Evolutionary conservation across 2,113 vertebrate species (phyloP).

Genomic region (Melanocharis versteri): DNA sequence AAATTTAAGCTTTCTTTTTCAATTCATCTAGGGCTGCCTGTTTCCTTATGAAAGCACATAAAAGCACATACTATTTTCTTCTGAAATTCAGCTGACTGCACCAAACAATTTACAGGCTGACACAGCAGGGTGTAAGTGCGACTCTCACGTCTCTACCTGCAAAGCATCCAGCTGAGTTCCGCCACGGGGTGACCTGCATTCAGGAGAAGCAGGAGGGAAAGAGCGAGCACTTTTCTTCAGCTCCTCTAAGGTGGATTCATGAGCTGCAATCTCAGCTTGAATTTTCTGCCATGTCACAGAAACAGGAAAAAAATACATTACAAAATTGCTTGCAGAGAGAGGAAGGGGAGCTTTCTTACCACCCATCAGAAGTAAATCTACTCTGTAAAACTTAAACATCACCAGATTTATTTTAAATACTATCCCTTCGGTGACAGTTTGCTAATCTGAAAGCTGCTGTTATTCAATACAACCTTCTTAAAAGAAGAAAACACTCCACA

Average conservation of each 20-base stretch:
- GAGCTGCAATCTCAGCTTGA: constrained; percentile 87
- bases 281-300: constrained; percentile 77
- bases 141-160: constrained; percentile 77
- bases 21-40: background rate
- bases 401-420: background rate
- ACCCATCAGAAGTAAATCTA: background rate
- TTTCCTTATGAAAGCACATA: background rate
- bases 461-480: background rate
- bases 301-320: background rate
- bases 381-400: background rate
- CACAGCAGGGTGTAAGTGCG: background rate
- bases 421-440: background rate
- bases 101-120: background rate
- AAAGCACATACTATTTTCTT: background rate
- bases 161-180: constrained; percentile 86
- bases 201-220: constrained; percentile 71
- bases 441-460: background rate
- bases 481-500: background rate
- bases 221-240: constrained; percentile 81
- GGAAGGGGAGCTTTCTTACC: background rate
- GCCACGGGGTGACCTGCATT: constrained; percentile 79
- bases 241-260: constrained; percentile 88
- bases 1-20: background rate
- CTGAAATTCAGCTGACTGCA: background rate
- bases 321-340: background rate